These are phyloP conservation scores for Ceyx cyanopectus DNA, from an alignment of 2,113 vertebrate species.

Conservation along the genomic window DNA sequence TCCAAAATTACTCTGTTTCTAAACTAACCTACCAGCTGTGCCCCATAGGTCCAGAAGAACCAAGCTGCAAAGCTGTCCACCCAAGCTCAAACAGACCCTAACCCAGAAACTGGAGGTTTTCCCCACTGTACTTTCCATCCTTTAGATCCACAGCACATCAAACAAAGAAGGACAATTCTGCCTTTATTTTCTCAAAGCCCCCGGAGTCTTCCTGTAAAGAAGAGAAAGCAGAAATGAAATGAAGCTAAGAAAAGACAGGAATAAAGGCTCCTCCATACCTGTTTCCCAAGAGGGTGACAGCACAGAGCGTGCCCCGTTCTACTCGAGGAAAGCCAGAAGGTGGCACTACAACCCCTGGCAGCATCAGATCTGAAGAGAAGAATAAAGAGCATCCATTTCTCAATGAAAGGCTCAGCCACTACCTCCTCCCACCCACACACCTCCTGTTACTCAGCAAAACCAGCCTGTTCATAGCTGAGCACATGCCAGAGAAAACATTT, in stretches of 20 bases:
- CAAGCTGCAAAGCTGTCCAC: background rate
- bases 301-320: constrained; percentile 83
- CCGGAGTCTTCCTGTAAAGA: background rate
- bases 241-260: background rate
- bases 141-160: background rate
- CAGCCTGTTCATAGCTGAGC: background rate
- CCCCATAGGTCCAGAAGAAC: background rate
- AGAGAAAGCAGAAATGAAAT: background rate
- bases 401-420: background rate
- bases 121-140: background rate
- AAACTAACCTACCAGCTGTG: background rate
- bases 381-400: background rate
- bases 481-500: background rate
- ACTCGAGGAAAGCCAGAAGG: constrained; percentile 87
- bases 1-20: background rate
- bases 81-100: background rate
- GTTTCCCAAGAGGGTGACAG: constrained; percentile 86
- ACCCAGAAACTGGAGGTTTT: background rate
- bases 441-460: constrained; percentile 39
- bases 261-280: constrained; percentile 74
- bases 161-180: background rate
- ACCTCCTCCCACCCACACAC: background rate
- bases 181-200: background rate
- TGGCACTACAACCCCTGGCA: constrained; percentile 90
- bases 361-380: constrained; percentile 90